Conservation (phyloP, 2,113 vertebrate genomes). For the Acanthisitta chloris region DNA sequence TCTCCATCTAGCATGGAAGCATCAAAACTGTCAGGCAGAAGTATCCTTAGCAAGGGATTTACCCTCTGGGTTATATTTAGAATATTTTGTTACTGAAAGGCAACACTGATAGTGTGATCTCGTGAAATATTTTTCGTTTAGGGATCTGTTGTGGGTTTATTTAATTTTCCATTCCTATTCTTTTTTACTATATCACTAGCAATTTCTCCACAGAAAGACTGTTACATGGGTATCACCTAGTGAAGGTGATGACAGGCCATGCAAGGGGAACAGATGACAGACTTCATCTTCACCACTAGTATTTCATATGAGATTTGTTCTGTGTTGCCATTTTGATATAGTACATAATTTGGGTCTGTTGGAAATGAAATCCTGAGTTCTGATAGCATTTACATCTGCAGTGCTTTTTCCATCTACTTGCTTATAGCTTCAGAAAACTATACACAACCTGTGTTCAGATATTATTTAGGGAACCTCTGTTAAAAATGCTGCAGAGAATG, state of each 20-base stretch:
- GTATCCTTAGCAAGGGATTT: background rate
- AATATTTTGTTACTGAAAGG: background rate
- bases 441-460: background rate
- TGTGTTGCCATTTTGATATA: background rate
- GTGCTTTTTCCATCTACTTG: background rate
- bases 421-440: background rate
- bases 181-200: background rate
- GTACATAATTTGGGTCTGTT: background rate
- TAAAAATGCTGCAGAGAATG: background rate
- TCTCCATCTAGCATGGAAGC: background rate
- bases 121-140: background rate
- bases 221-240: background rate
- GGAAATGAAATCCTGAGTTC: background rate
- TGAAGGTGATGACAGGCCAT: background rate
- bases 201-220: background rate
- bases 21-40: background rate
- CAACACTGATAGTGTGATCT: accelerated
- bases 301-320: background rate
- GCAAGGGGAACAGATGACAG: background rate
- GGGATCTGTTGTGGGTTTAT: background rate
- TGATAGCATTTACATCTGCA: background rate
- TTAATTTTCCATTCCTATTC: background rate
- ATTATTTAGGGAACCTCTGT: background rate
- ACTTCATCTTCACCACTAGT: background rate
- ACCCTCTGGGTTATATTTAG: background rate